Percentiles rank a stretch among this genome's conserved stretches.
phyloP scores from a whole-genome alignment of 2,113 vertebrate species.

The human region GRCh38 chr14:37201001-37201500 shows the following conservation, averaged over 20 bases:
- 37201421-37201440: neutral
- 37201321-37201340: neutral
- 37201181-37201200: too few relatives aligned
- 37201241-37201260: neutral
- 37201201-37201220: neutral
- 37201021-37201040: too few relatives aligned
- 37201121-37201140: too few relatives aligned
- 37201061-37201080: too few relatives aligned
- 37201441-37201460: neutral
- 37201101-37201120: too few relatives aligned
- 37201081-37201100: too few relatives aligned
- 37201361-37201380: neutral
- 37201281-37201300: neutral
- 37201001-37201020: too few relatives aligned
- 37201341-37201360: neutral
- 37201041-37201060: too few relatives aligned
- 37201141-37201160: too few relatives aligned
- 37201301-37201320: neutral
- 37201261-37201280: neutral
- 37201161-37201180: too few relatives aligned
- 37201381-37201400: neutral
- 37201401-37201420: neutral
- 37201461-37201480: neutral
- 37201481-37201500: neutral
- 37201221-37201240: neutral